Base-by-base conservation (phyloP, 2,888 invertebrate species). In the Stomorhina lunata region DNA sequence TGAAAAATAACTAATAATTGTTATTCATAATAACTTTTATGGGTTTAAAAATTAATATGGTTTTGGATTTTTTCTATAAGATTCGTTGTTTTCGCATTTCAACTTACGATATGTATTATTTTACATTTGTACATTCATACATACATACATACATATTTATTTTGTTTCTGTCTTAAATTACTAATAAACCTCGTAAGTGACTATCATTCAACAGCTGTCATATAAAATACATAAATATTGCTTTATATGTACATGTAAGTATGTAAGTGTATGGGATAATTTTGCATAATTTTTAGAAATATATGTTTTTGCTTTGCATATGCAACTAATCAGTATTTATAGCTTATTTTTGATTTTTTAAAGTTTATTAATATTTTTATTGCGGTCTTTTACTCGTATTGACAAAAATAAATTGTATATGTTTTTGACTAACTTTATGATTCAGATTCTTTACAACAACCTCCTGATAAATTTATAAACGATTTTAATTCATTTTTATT, bases 161-260 rank as follows among this genome's bases (percentile, higher is more conserved):
- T 72, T 68, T 65, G 57, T 59, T 57, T 76, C 22, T 68, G 66
- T 79, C 59, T 75, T 71, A 79, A 72, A 82, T 68, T 75, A 75
- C 71, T 79, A 82, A 82, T 82, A 79, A 82, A 82, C 59, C 71
- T 79, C 76, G 75, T 78, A 75, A 79, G 82, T 76, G 75, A 75
- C 75, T 75, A 82, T 82, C 82, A 82, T 76, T 79, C 82, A 76
- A 82, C 82, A 82, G 88, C 88, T 88, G 88, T 87, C 88, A 88
- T 86, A 85, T 84, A 86, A 86, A 87, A 86, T 87, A 86, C 86
- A 88, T 88, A 88, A 88, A 88, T 88, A 69, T 65, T 71, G 63
- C 57, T 50, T 65, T 80, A 50, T 25, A 37, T 61, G 22, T 27
- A 55, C 17, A 40, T 25, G 10, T 1, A 32, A n/a, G 32, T 55